Evolutionary conservation across 2,797 vertebrate genomes (phyloP), one percentile per base, ranked within the genome.

Genomic region (Leptoclinus maculatus): DNA sequence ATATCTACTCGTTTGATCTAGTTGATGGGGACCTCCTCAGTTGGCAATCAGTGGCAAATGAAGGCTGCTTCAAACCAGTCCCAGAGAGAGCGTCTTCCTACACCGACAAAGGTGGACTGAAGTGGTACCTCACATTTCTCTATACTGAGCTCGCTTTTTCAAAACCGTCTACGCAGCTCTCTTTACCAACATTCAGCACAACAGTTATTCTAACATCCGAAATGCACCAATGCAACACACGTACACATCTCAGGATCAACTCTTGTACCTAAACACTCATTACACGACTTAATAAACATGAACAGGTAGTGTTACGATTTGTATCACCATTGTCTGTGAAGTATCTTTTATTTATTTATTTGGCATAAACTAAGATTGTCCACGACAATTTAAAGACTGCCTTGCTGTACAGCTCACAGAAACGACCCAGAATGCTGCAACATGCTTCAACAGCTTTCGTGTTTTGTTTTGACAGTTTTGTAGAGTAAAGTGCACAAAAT

Each of bases 1-100:
- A 68, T 76, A 70, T 85, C 83, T 74, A 66, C 71, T 67, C 4
- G 49, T 83, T 83, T 88, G 82, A 82, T 84, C 38, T 54, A 10
- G 71, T 54, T 74, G 63, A 77, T 69, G 56, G 54, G 70, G 57
- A 71, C 79, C 67, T 74, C 57, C 70, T 83, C 45, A 47, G 56
- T 69, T 71, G 58, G 60, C 62, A 74, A 43, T 83, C 70, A 76
- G 51, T 21, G 38, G 60, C 51, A 62, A 66, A 66, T 5, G 19
- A 38, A 23, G 58, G 34, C 47, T 63, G 47, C 71, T 73, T 73
- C 21, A 32, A 49, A 75, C 72, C 27, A 51, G 32, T 25, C 25
- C 27, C 43, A 45, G 49, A 75, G 25, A 67, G 41, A 49, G 19
- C 2, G 25, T 62, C 45, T 47, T 71, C 59, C 16, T 45, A 2